Evolutionary conservation across 2,888 invertebrate genomes (phyloP).

Genomic region (Caenorhabditis doughertyi): DNA sequence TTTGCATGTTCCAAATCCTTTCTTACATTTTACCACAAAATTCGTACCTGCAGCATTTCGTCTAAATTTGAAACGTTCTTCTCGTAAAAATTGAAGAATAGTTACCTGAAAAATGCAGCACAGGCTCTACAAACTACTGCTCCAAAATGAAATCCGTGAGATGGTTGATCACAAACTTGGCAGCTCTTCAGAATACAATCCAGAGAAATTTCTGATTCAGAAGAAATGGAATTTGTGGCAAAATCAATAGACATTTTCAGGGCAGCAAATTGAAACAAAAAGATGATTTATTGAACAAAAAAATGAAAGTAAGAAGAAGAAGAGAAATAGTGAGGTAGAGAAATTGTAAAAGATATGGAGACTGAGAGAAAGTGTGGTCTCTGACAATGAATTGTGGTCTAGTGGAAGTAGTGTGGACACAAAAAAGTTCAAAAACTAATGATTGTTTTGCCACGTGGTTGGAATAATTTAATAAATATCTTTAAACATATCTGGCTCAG

Average conservation of each 20-base stretch:
- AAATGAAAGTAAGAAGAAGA: background rate
- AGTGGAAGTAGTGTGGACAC: background rate
- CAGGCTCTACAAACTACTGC: conserved; percentile 25
- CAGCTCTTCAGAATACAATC: background rate
- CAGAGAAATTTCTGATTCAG: too few species aligned
- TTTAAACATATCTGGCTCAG: conserved; percentile 43
- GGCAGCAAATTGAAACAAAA: too few species aligned
- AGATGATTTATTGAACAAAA: background rate
- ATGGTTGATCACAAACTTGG: conserved; percentile 12
- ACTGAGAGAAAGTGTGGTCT: conserved; percentile 14
- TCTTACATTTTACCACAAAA: conserved; percentile 23
- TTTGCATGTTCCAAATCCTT: conserved; percentile 21
- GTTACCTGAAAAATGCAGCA: conserved; percentile 21
- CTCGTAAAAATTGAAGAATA: background rate
- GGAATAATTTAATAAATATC: background rate
- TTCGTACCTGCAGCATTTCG: conserved; percentile 30
- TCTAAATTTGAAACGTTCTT: too few species aligned
- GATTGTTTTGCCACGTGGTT: too few species aligned
- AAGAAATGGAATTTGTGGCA: too few species aligned
- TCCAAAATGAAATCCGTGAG: conserved; percentile 22
- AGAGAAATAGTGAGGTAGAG: background rate
- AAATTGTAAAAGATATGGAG: background rate
- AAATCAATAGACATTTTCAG: too few species aligned
- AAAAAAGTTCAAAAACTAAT: background rate
- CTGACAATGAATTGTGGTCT: too few species aligned